Evolutionary conservation across 2,797 vertebrate species (phyloP), one percentile per base, ranked within the genome.

Genomic region (Toxotes lorentzi): DNA sequence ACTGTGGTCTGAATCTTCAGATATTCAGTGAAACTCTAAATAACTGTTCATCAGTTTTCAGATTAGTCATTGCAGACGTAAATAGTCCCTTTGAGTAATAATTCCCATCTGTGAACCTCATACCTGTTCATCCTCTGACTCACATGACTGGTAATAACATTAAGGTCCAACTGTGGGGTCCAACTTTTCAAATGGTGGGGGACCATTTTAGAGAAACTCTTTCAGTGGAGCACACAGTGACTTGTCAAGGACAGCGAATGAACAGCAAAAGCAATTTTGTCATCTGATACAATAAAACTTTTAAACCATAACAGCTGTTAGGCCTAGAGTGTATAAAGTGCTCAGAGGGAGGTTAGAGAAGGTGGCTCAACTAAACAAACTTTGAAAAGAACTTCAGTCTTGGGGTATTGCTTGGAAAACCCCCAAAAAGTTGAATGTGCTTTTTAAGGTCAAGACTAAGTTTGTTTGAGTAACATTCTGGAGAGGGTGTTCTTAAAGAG

Each of bases 251-350:
- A 9, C 13, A 14, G 9, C 38, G 14, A 9, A 14, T 10, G 38
- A 60, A 56, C 43, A 51, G 38, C 32, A 27, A 43, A 30, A 59
- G 11, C 45, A 63, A 50, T 16, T 56, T 45, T 57, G 38, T 68
- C 61, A 40, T 60, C 53, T 51, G 43, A 43, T 43, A 16, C 23
- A 24, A 76, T 73, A 30, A 66, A 76, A 58, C 6, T 58, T 67
- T 78, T 13, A 75, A 65, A 56, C 30, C 2, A 0, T 45, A 58
- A 54, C 74, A 83, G 70, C 74, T 69, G 81, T 57, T 43, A 13
- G 27, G 32, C 32, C 8, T 51, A 30, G 72, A 54, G 68, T 24
- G 32, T n/a, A 2, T 35, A 1, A 35, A 63, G 30, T 47, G 12
- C 43, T 59, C 45, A 19, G 32, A 56, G 45, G 32, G 70, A 58